Evolutionary conservation across 2,797 vertebrate species (phyloP), one percentile per base, ranked within the genome.

Genomic region (Lacerta bilineata): DNA sequence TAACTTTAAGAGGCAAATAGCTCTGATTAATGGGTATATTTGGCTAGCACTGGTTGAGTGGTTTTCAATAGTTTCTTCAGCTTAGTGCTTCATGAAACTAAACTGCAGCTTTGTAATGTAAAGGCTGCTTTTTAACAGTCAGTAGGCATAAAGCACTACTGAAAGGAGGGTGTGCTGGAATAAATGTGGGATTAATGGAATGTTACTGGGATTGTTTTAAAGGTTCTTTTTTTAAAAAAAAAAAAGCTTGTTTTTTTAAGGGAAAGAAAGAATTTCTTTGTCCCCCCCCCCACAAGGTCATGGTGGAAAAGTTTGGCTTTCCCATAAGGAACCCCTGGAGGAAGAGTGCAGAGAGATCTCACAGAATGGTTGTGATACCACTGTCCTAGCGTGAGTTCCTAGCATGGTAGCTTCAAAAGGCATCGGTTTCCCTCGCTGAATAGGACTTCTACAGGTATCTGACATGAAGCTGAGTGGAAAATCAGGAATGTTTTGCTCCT

Each of bases 21-120:
- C 87, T 66, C 83, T 93, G 87, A 86, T 79, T 87, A 92, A 59
- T 88, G 89, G 86, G 81, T 93, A 20, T 92, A 90, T 95, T 93
- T 95, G 90, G 61, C 93, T 91, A 93, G 84, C 78, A 89, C 55
- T 69, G 64, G 77, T 43, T 92, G 91, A 94, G 5, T 33, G 64
- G 13, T 89, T 96, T 93, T 93, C 92, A 94, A 29, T 87, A 79
- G 79, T 74, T 84, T 27, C 85, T 72, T 93, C 87, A 89, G 79
- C 80, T 88, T 89, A 71, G 66, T 0, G 4, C 39, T 61, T 88
- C 75, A 75, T 80, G 75, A 90, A 94, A 88, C 71, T 78, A 86
- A 95, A 84, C 83, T 43, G 39, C 23, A 93, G 88, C 68, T 93
- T 89, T 87, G 72, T 86, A 87, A 86, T 76, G 68, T 92, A 88